Evolutionary conservation across 2,797 vertebrate species (phyloP), one percentile per base, ranked within the genome.

Genomic region (Amblyopsis hoosieri): DNA sequence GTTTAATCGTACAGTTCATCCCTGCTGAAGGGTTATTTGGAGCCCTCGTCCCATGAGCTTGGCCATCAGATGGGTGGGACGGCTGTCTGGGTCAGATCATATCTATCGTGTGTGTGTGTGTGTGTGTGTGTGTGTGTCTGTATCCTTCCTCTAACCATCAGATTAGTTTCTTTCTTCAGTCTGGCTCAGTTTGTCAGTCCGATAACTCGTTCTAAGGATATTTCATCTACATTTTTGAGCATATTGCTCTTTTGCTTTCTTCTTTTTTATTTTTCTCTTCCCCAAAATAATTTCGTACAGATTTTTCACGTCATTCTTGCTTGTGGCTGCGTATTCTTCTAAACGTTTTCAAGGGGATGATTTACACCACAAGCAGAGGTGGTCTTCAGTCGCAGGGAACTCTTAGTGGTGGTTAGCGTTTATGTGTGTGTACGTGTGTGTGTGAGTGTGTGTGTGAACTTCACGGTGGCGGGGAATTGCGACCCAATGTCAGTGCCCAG

Each of bases 51-150:
- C 66, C 88, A 72, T 80, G 85, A 87, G 90, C 65, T 57, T 65
- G 78, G 77, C 87, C 89, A 92, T 93, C 90, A 90, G 83, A 83
- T 74, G 88, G 92, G 91, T 82, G 89, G 81, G 86, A 77, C 89
- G 60, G 50, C 67, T 69, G 17, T 63, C 55, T 51, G 67, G 58
- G 23, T 37, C 76, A 80, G 92, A 93, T 92, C 54, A 4, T 88
- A 93, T 93, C 92, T 74, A 53, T 13, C 4, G 19, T 3, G 19
- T 23, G 19, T 23, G 12, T 45, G 57, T 66, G 64, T 54, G 53
- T 55, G 19, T 64, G 62, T 56, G 45, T 64, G 37, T 48, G 54
- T 45, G 57, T 66, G 57, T 54, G 55, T 52, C 48, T 62, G 54
- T 57, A 23, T 59, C 81, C 67, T 88, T 90, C 88, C 84, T 85